These are phyloP conservation scores for Megathymus violae DNA, from an alignment of 1,140 invertebrate genomes.

Conservation along the genomic window DNA sequence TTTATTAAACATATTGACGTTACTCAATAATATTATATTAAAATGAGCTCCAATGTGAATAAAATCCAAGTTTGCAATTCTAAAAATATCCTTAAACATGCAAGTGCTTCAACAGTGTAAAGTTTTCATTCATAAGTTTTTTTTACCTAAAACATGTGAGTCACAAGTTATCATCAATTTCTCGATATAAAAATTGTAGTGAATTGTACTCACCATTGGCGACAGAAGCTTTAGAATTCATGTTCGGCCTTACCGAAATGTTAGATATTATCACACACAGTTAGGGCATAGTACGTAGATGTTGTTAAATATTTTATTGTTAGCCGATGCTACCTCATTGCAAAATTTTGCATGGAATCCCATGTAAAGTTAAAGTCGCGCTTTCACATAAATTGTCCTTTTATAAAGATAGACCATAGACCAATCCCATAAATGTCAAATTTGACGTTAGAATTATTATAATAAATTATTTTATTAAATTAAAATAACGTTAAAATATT, in stretches of 20 bases:
- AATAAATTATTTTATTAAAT: too few species aligned
- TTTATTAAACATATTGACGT: neutral
- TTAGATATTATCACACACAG: constrained; percentile 46
- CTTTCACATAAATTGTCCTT: constrained; percentile 67
- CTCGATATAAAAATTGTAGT: constrained; percentile 43
- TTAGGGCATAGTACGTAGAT: constrained; percentile 77
- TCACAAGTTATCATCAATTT: constrained; percentile 51
- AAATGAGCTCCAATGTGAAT: neutral
- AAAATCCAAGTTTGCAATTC: neutral
- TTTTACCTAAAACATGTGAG: constrained; percentile 35
- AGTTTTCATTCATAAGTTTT: constrained; percentile 5
- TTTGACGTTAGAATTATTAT: constrained; percentile 25
- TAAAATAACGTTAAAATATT: too few species aligned
- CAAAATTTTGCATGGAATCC: constrained; percentile 58
- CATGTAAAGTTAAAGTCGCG: constrained; percentile 49
- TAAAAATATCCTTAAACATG: neutral
- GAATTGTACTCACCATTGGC: constrained; percentile 66
- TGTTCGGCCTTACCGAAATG: constrained; percentile 70
- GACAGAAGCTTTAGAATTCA: constrained; percentile 63
- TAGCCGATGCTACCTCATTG: constrained; percentile 73
- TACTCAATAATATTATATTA: constrained; percentile 11
- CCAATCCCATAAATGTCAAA: constrained; percentile 37
- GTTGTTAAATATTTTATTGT: constrained; percentile 50
- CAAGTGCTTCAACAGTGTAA: neutral
- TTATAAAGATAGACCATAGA: constrained; percentile 38